These are phyloP conservation scores for Eristalis tenax DNA, from an alignment of 2,888 invertebrate species.

Conservation along the genomic window DNA sequence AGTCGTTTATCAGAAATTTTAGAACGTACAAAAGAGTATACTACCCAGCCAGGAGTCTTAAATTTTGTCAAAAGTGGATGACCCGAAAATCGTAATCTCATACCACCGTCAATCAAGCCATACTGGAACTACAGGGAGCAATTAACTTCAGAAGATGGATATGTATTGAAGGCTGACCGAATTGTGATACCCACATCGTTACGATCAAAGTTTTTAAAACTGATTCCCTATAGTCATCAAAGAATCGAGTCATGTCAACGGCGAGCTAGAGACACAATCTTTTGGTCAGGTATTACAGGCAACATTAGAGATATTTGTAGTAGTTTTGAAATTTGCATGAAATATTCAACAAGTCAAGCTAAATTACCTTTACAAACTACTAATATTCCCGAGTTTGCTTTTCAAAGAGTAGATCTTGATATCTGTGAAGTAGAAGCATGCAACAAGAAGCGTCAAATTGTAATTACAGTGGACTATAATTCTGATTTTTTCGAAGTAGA, in stretches of 20 bases:
- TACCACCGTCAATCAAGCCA: neutral
- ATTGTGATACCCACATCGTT: conserved; percentile 4
- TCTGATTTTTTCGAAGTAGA: conserved; percentile 57
- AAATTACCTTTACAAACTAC: conserved; percentile 18
- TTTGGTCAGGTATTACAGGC: conserved; percentile 23
- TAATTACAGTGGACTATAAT: conserved; percentile 56
- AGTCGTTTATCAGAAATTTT: neutral
- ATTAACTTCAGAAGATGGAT: neutral
- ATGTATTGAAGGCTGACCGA: conserved; percentile 10
- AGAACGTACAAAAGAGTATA: neutral
- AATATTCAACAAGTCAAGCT: neutral
- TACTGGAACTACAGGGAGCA: conserved; percentile 24
- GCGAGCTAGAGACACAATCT: conserved; percentile 37
- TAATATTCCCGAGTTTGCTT: conserved; percentile 34
- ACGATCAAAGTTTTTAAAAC: conserved; percentile 1
- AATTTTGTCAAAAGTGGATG: conserved; percentile 1
- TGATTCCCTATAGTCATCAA: conserved; percentile 21
- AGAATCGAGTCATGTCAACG: conserved; percentile 16
- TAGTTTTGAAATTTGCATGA: conserved; percentile 19
- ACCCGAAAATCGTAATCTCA: neutral
- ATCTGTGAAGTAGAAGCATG: conserved; percentile 32
- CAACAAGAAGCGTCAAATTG: conserved; percentile 36
- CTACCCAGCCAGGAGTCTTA: neutral
- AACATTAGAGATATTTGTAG: conserved; percentile 10
- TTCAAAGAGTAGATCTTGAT: conserved; percentile 43